A percentile compares a stretch with the other conserved stretches of the same genome.
Evolutionary conservation across 2,888 invertebrate genomes (phyloP).

Genomic region (Hirtodrosophila confusa): DNA sequence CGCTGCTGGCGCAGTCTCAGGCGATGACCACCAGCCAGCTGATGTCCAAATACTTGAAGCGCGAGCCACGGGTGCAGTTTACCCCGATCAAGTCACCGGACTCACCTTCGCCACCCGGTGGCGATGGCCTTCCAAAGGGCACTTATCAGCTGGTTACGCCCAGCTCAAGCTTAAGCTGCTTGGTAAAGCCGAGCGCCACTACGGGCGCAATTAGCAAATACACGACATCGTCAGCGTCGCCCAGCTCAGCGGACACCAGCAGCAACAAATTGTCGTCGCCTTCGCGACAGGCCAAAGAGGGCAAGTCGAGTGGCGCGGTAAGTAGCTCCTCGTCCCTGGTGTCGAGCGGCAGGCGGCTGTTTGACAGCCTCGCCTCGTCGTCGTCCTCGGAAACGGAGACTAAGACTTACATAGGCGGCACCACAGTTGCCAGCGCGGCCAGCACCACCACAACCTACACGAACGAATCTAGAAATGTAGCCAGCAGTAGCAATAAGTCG

Average conservation of each 20-base stretch:
- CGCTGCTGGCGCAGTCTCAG: slow-evolving; percentile 83
- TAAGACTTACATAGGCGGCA: slow-evolving; percentile 69
- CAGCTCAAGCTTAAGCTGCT: slow-evolving; percentile 41
- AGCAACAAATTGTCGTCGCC: slow-evolving; percentile 77
- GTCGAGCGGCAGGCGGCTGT: slow-evolving; percentile 79
- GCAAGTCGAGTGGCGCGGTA: slow-evolving; percentile 55
- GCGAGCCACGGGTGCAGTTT: slow-evolving; percentile 83
- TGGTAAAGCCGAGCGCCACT: slow-evolving; percentile 58
- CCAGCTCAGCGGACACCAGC: slow-evolving; percentile 57
- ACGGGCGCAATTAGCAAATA: slow-evolving; percentile 77
- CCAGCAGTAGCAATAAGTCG: slow-evolving; percentile 74
- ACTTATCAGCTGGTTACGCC: slow-evolving; percentile 80
- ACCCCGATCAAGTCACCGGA: slow-evolving; percentile 83
- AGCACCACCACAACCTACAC: slow-evolving; percentile 75
- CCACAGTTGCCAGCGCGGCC: slow-evolving; percentile 65
- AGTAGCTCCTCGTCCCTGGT: slow-evolving; percentile 71
- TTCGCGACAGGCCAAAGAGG: slow-evolving; percentile 69
- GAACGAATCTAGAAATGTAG: slow-evolving; percentile 80
- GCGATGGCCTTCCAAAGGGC: slow-evolving; percentile 81
- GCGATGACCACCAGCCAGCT: slow-evolving; percentile 84
- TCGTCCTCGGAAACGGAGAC: slow-evolving; percentile 74
- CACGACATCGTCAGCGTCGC: slow-evolving; percentile 53
- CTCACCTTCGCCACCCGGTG: slow-evolving; percentile 81
- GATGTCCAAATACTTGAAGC: slow-evolving; percentile 83
- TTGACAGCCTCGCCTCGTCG: slow-evolving; percentile 80